Base-by-base conservation (phyloP, 2,888 invertebrate genomes). In the Periphyllus acericola region DNA sequence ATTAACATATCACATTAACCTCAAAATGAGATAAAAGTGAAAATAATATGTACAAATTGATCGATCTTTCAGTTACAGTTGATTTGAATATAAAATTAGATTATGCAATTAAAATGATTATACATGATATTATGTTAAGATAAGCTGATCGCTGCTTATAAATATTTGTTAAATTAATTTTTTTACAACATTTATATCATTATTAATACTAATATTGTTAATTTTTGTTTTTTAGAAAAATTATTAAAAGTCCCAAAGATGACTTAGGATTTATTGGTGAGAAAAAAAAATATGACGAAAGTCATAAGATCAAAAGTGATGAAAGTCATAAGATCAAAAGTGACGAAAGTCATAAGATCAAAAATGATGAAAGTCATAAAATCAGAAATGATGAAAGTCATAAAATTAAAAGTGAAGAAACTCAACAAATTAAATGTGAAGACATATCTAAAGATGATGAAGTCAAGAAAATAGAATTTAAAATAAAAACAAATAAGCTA, bases 181-280 rank as follows among this genome's bases (percentile, higher is more conserved):
- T 6, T 25, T 21, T 6, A 60, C 60, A 60, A 60, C 3, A 60
- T 21, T 25, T 60, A 60, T 25, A 25, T 21, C 60, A 60, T 25
- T 60, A 60, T 71, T 71, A 74, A 72, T 72, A 72, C 3, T 34
- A 17, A 9, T 74, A 36, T 74, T 36, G 11, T 74, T 36, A 11
- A n/a, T 46, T 83, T 89, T 83, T 72, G 71, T 32, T 89, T 89
- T 89, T 60, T 78, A 89, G 89, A 78, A 88, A 89, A 55, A 82
- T 84, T n/a, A 68, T 80, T 66, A 89, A 89, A 78, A 89, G 71
- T 72, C 21, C 75, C 21, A 89, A 68, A 88, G 88, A 89, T 46
- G 86, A 80, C 55, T 75, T 75, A 72, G 78, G 32, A 36, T 29
- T n/a, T 32, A 21, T 52, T 29, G 78, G 81, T 60, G 89, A 89